Conservation (phyloP, 2,797 vertebrate species). For the Choloepus didactylus region DNA sequence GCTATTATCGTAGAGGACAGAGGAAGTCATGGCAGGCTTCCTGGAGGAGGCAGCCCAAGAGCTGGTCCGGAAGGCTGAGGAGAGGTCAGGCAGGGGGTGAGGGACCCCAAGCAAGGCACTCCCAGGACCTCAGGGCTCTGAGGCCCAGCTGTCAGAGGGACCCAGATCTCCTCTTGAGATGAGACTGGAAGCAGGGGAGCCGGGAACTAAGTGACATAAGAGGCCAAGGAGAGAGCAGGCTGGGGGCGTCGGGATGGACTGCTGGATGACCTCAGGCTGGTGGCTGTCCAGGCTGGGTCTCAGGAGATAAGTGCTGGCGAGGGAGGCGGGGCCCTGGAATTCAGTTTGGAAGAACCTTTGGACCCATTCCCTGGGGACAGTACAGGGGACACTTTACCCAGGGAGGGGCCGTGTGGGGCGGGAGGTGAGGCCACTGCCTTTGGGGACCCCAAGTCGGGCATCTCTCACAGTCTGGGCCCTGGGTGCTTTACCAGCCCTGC, state of each 20-base stretch:
- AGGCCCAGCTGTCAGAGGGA: neutral
- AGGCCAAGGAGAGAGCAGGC: neutral
- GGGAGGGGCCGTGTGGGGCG: neutral
- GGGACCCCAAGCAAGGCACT: neutral
- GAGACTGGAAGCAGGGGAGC: neutral
- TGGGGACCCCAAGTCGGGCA: neutral
- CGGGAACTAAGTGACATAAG: no score
- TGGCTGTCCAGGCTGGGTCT: neutral
- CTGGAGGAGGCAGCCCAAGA: neutral
- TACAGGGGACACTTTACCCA: conserved; percentile 49
- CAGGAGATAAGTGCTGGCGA: neutral
- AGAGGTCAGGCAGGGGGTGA: neutral
- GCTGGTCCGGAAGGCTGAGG: neutral
- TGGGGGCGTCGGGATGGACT: neutral
- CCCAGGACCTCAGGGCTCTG: neutral
- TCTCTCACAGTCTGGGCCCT: neutral
- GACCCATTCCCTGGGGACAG: conserved; percentile 42
- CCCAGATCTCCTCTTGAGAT: no score
- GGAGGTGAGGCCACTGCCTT: neutral
- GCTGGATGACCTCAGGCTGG: neutral
- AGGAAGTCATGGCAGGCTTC: neutral
- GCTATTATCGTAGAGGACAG: neutral
- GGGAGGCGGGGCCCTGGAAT: conserved; percentile 43
- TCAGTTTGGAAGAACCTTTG: conserved; percentile 24
- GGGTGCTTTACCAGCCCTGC: neutral